Conservation (phyloP, 2,113 vertebrate genomes). For the Pterophyllum scalare region DNA sequence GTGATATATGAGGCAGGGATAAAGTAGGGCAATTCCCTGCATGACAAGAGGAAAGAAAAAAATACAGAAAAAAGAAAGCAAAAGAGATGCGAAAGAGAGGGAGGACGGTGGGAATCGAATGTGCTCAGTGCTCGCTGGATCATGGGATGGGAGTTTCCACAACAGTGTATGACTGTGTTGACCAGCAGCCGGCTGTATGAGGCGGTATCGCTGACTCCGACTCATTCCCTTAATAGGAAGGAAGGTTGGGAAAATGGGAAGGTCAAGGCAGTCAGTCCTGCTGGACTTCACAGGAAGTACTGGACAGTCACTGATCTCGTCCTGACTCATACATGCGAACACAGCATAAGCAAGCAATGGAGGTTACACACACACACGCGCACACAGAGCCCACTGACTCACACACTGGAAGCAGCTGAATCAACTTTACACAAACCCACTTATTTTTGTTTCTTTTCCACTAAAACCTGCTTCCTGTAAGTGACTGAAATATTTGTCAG, state of each 20-base stretch:
- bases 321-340: neutral
- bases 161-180: neutral
- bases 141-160: slow-evolving; percentile 34
- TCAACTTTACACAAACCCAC: slow-evolving; percentile 34
- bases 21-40: slow-evolving; percentile 61
- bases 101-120: slow-evolving; percentile 29
- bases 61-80: neutral
- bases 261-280: slow-evolving; percentile 40
- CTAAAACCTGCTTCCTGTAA: slow-evolving; percentile 38
- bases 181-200: neutral
- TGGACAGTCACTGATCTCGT: slow-evolving; percentile 42
- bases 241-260: slow-evolving; percentile 28
- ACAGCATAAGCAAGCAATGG: neutral
- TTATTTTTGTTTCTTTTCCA: slow-evolving; percentile 22
- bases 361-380: neutral
- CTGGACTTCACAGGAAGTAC: slow-evolving; percentile 48
- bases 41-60: slow-evolving; percentile 25
- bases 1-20: slow-evolving; percentile 56
- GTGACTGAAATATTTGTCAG: neutral
- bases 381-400: slow-evolving; percentile 17
- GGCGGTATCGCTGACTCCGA: slow-evolving; percentile 19
- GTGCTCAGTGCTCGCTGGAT: slow-evolving; percentile 24
- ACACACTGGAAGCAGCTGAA: slow-evolving; percentile 41
- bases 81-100: neutral
- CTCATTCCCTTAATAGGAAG: slow-evolving; percentile 36